A percentile compares a stretch with the other conserved stretches of the same genome.
These are phyloP conservation scores for Drosophila ercepeae DNA, from an alignment of 1,140 invertebrate species.

Conservation along the genomic window DNA sequence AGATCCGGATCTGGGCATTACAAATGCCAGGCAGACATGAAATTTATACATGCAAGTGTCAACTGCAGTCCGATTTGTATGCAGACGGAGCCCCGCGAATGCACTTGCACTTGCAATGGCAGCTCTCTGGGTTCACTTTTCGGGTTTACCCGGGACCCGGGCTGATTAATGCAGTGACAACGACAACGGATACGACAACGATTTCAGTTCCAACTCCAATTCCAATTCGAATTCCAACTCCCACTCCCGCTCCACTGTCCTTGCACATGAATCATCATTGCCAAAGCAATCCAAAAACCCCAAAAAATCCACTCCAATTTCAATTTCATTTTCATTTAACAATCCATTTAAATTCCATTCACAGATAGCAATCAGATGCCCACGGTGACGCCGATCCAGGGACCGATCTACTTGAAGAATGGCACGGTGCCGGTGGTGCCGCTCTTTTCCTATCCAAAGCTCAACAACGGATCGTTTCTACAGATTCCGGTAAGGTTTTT, in stretches of 20 bases:
- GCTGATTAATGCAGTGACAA: slow-evolving; percentile 58
- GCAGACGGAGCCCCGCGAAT: slow-evolving; percentile 34
- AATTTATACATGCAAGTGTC: slow-evolving; percentile 65
- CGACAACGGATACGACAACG: slow-evolving; percentile 7
- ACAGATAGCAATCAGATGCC: slow-evolving; percentile 72
- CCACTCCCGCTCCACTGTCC: slow-evolving; percentile 23
- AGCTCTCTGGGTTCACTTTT: slow-evolving; percentile 18
- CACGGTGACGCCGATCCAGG: slow-evolving; percentile 91
- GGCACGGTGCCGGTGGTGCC: slow-evolving; percentile 92
- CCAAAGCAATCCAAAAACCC: slow-evolving; percentile 20
- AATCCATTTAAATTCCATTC: slow-evolving; percentile 41
- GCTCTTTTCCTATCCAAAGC: slow-evolving; percentile 91
- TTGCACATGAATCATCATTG: slow-evolving; percentile 44
- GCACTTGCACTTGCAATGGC: slow-evolving; percentile 40
- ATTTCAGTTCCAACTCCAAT: neutral
- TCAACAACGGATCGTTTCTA: slow-evolving; percentile 92
- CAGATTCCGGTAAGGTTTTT: slow-evolving; percentile 91
- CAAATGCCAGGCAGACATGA: slow-evolving; percentile 66
- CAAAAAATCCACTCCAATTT: slow-evolving; percentile 26
- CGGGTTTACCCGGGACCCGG: slow-evolving; percentile 49
- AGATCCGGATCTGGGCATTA: slow-evolving; percentile 67
- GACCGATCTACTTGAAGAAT: slow-evolving; percentile 91
- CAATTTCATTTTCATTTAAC: slow-evolving; percentile 27
- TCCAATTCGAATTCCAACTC: slow-evolving; percentile 2
- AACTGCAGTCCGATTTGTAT: slow-evolving; percentile 72